Base-by-base conservation (phyloP, 1,140 invertebrate genomes). In the Cataglyphis hispanica region DNA sequence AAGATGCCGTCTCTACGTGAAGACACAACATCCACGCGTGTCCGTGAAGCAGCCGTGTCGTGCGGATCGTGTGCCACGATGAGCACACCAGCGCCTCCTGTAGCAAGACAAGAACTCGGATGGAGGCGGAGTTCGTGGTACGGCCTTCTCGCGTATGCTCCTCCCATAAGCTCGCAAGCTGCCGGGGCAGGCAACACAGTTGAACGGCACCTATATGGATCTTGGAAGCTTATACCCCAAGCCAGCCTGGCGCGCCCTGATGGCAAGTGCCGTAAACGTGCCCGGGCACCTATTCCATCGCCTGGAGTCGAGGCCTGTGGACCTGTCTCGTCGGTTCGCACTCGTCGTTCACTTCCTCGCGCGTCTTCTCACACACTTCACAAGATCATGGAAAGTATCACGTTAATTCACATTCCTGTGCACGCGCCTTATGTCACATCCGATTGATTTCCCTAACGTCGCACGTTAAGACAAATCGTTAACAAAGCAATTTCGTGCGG, bases 61-160 rank as follows among this genome's bases (percentile, higher is more conserved):
- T 50, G 61, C 1, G 78, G 67, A 25, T 87, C 64, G 43, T 64
- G 37, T 64, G 81, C 25, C 58, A 43, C 25, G 56, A 58, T 13
- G 80, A 22, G 89, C 13, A 78, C 86, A 81, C 61, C 87, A 86
- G 81, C 89, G 91, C 91, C 91, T 85, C 81, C 75, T 84, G 70
- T 27, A 78, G 84, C 77, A 78, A 61, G 81, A 88, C 85, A 87
- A 87, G 89, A 86, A 88, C 80, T 69, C 76, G 61, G 61, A 85
- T 85, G 92, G 93, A 91, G 93, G 93, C 93, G 93, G 93, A 93
- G 93, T 94, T 91, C 92, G 92, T 92, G 93, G 93, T 92, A 90
- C 92, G 92, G 92, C 92, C 91, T 93, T 86, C 89, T 88, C 88
- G 86, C 89, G 78, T 83, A 93, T 66, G 93, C 93, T 91, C 93